Base-by-base conservation (phyloP, 2,888 invertebrate genomes). In the Aelia acuminata region DNA sequence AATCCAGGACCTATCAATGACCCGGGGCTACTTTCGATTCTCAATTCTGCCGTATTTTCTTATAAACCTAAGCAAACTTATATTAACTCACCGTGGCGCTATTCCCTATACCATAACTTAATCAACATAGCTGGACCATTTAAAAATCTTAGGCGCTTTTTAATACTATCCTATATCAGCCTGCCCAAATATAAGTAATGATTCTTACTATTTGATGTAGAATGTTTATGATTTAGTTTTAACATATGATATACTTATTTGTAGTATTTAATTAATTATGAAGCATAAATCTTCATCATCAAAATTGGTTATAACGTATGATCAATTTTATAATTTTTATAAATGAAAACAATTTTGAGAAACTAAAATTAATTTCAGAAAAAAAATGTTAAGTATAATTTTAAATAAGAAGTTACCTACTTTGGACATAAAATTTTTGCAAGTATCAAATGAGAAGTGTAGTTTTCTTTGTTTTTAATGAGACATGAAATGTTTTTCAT, bases 71-170 rank as follows among this genome's bases (percentile, higher is more conserved):
- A 70, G n/a, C 43, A 39, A 35, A 57, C 39, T 31, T 88, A 88
- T 48, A 39, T 85, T 31, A 88, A 88, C 39, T 75, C 80, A n/a
- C 85, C 88, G 35, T 50, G 84, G 63, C 49, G 88, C 18, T 88
- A 88, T 31, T 48, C 84, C 5, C 18, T 85, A 3, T 88, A 88
- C 26, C 70, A 88, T 75, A 50, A 39, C 2, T 47, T 88, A 20
- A 53, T 88, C 35, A 31, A 31, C 35, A 31, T 87, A 13, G 87
- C 50, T 4, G 63, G 48, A 31, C 87, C 87, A 63, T 87, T 87
- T 48, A 26, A 63, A 63, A 63, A 57, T 7, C n/a, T 87, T 26
- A 47, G 87, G 26, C 50, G 87, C 15, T 22, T 43, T 2, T 47
- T 87, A 20, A 70, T 87, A 47, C 48, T 87, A 8, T 63, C 87